Evolutionary conservation across 1,140 invertebrate species (phyloP), one percentile per base, ranked within the genome.

Genomic region (Trialeurodes vaporariorum): DNA sequence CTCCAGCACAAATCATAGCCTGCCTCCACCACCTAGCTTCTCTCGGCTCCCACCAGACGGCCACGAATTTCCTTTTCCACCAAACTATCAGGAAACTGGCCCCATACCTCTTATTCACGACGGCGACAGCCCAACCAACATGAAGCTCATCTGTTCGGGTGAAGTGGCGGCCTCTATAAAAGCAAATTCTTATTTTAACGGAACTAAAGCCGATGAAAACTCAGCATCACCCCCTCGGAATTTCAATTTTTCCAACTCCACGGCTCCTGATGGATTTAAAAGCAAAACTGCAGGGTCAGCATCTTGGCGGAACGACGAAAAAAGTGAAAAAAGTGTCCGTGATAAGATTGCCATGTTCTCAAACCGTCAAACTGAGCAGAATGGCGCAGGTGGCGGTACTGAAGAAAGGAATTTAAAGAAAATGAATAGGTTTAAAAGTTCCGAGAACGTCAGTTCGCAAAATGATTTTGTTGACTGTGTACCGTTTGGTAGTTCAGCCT

Each of bases 321-420:
- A 86, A 73, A 91, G 87, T 66, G 87, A 88, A 75, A 85, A 84
- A 64, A 91, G 88, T 71, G 90, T 93, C 22, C 85, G 86, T 72
- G 90, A 92, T 74, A 92, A 92, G 79, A 93, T 93, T 72, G 91
- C 90, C 58, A 90, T 93, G 87, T 93, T 93, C 77, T 91, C 90
- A 5, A 66, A 34, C 58, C 25, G 24, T 22, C 62, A 27, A n/a
- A 65, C 24, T 34, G 60, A 40, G 5, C 34, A 49, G 34, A 49
- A 49, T 49, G 5, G 5, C 34, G 34, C 5, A 49, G 5, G 5
- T 5, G n/a, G n/a, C n/a, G n/a, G n/a, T n/a, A n/a, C n/a, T n/a
- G n/a, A n/a, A n/a, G 34, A 49, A 49, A 17, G 34, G 34, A 72
- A 69, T 27, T 68, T 59, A 34, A 70, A 70, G 27, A 73, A 73